Evolutionary conservation across 2,888 invertebrate genomes (phyloP), one percentile per base, ranked within the genome.

Genomic region (Drosophila quinaria): DNA sequence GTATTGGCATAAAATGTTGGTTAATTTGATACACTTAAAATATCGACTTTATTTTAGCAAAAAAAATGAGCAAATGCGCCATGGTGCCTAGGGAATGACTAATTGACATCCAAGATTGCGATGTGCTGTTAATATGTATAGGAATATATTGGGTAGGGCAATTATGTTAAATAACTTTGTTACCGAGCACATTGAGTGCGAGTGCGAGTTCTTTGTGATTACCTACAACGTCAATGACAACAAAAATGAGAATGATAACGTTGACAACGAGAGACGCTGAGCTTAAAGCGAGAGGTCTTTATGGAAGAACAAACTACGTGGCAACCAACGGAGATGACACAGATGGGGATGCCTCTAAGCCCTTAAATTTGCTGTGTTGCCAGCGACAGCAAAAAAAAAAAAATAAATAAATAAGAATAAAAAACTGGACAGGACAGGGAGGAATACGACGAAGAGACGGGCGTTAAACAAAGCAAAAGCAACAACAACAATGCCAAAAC

Each of bases 361-460:
- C 78, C 44, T 64, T 75, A 73, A 83, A 83, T 78, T 74, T 81
- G 80, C 75, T 75, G 64, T 68, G 70, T 55, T 70, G 74, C 62
- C 64, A 67, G 60, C 49, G 50, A 56, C 41, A 55, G 46, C 50
- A 67, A 60, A 55, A 69, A 37, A 15, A 17, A 35, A 3, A 22
- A 22, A 4, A 22, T 4, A 22, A 22, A 22, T 22, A 6, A 37
- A 13, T n/a, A n/a, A n/a, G n/a, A n/a, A n/a, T n/a, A 22, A 31
- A 25, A 31, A 41, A 25, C 35, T 13, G 47, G 35, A 51, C 44
- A 17, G 62, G 47, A 46, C 54, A 61, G 17, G 56, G 64, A 58
- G 63, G 39, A 49, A 62, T 61, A 56, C 13, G n/a, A 46, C n/a
- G 46, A 13, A 22, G 22, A 1, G 22, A 25, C 51, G 13, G 19